Conservation (phyloP, 2,797 vertebrate genomes). For the Propithecus perrieri region DNA sequence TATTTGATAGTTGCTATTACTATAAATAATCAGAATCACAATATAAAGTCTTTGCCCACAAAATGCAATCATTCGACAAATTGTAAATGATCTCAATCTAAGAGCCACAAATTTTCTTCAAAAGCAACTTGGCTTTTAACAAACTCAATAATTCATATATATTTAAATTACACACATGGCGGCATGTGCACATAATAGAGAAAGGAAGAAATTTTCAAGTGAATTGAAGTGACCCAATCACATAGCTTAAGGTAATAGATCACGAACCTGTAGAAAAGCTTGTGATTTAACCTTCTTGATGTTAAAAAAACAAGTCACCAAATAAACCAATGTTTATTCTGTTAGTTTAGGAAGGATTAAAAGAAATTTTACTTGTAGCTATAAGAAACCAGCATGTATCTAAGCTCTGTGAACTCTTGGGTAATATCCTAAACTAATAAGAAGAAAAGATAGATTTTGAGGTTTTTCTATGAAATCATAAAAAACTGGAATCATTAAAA, state of each 20-base stretch:
- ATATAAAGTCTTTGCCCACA: background rate
- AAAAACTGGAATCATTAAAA: background rate
- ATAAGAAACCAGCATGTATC: background rate
- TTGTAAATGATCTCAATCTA: background rate
- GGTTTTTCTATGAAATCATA: background rate
- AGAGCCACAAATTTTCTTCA: background rate
- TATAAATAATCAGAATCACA: background rate
- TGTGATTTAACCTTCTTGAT: background rate
- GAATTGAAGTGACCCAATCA: background rate
- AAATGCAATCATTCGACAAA: background rate
- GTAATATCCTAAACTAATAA: slow-evolving; percentile 28
- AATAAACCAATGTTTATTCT: background rate
- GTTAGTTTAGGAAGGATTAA: background rate
- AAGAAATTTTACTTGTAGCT: background rate
- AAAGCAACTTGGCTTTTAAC: slow-evolving; percentile 9
- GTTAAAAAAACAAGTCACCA: background rate
- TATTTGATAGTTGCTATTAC: background rate
- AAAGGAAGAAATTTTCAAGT: background rate
- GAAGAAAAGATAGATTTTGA: slow-evolving; percentile 11
- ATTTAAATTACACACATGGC: background rate
- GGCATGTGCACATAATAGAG: background rate
- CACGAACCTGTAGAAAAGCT: background rate
- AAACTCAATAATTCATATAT: background rate
- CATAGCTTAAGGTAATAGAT: background rate
- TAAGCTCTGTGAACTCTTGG: background rate